Evolutionary conservation across 2,797 vertebrate genomes (phyloP), one percentile per base, ranked within the genome.

Genomic region (Cheirogaleus major): DNA sequence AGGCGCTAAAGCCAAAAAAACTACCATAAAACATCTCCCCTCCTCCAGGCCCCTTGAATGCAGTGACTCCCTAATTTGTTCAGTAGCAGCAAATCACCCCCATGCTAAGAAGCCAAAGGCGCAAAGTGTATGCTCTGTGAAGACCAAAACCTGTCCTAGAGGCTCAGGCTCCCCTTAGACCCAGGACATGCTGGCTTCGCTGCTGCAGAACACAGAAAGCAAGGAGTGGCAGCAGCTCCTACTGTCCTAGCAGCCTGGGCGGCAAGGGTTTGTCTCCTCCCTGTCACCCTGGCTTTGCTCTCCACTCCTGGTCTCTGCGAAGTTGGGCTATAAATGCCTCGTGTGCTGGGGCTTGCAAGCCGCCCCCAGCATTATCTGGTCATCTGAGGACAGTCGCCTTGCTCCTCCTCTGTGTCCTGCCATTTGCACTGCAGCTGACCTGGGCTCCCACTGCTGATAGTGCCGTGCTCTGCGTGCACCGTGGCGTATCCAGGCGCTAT

Each of bases 221-320:
- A 57, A 55, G 25, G 48, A n/a, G 23, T 6, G 43, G 52, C 55
- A 20, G 7, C 18, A 22, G 30, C 35, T 61, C 55, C 45, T 23
- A n/a, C 52, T 61, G 17, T 9, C 25, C 17, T 23, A 73, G 23
- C 15, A 61, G 32, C 20, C 17, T 73, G 69, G 57, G 1, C 5
- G 22, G 55, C 9, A 13, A 63, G 41, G 45, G 11, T 6, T 70
- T 38, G 65, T 55, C 41, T 70, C 65, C 17, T 2, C 41, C 9
- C 2, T 67, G 57, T 52, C 35, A 14, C 0, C 4, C 8, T 4
- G 3, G 4, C 2, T 25, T 22, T 4, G 23, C 25, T 41, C 11
- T 41, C 11, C 41, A 83, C 59, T 32, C 23, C 9, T 35, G 3
- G 18, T 48, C 61, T 82, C 35, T 8, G n/a, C 1, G 18, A 67